Percentiles rank a stretch among this genome's conserved stretches.
Conservation (phyloP, 2,888 invertebrate species). For the Leptura quadrifasciata region DNA sequence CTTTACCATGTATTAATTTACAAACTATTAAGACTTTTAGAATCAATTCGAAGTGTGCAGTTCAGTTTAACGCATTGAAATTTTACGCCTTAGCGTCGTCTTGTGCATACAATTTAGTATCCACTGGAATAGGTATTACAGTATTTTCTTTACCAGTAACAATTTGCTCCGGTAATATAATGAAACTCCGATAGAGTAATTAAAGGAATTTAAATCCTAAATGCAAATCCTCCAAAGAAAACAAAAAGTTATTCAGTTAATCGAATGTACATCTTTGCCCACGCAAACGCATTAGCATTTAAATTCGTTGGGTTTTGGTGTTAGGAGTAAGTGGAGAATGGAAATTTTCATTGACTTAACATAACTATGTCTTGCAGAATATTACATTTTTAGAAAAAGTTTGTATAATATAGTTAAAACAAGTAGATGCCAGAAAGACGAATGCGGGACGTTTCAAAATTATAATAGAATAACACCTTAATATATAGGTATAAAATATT, state of each 20-base stretch:
- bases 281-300: neutral
- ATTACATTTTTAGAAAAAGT: too few relatives aligned
- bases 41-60: too few relatives aligned
- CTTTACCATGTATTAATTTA: too few relatives aligned
- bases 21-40: too few relatives aligned
- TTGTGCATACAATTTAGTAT: neutral
- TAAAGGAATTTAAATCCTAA: neutral
- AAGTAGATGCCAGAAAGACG: too few relatives aligned
- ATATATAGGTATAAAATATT: too few relatives aligned
- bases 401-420: too few relatives aligned
- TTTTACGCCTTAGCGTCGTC: neutral
- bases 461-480: too few relatives aligned
- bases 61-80: too few relatives aligned
- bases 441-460: too few relatives aligned
- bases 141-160: neutral
- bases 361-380: too few relatives aligned
- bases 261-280: neutral
- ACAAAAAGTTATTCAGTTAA: neutral
- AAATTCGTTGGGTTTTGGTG: neutral
- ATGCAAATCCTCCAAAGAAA: neutral
- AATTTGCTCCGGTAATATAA: neutral
- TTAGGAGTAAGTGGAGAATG: neutral
- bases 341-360: too few relatives aligned
- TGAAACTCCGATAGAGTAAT: neutral
- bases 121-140: neutral